Base-by-base conservation (phyloP, 2,888 invertebrate species). In the Diploptera punctata region DNA sequence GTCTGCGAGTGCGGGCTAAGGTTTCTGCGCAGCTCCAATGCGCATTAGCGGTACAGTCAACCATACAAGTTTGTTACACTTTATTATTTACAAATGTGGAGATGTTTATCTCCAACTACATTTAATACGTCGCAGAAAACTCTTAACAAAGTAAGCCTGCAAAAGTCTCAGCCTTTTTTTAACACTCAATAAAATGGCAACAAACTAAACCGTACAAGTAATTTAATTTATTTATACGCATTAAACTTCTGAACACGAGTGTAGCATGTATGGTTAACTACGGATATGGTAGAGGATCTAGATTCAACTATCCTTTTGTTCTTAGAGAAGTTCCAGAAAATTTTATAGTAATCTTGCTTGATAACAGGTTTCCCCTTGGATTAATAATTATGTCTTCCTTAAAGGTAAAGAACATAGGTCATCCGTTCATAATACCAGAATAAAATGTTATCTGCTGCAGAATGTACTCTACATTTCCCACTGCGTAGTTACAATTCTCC, bases 1-100 rank as follows among this genome's bases (percentile, higher is more conserved):
- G 79, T 79, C 79, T 76, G 78, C 79, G 78, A 47, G n/a, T n/a
- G n/a, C n/a, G n/a, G n/a, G 54, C 60, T 19, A 43, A 16, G 80
- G 80, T 79, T 77, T 67, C 52, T 75, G 61, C 73, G 74, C 75
- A 68, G 72, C 68, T 68, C 29, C 70, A 38, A 24, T 47, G 65
- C 65, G 65, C 65, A 65, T 47, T 43, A 29, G 44, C 24, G 13
- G 65, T 65, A 65, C 65, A 21, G 26, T 65, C 65, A n/a, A n/a
- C n/a, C n/a, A n/a, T n/a, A n/a, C n/a, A n/a, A n/a, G n/a, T n/a
- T n/a, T n/a, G n/a, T n/a, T n/a, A n/a, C n/a, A n/a, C n/a, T n/a
- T n/a, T n/a, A n/a, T n/a, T n/a, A n/a, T n/a, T n/a, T n/a, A n/a
- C n/a, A n/a, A n/a, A n/a, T n/a, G n/a, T n/a, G n/a, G n/a, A n/a